Conservation (phyloP, 2,888 invertebrate genomes). For the Teleogryllus oceanicus region DNA sequence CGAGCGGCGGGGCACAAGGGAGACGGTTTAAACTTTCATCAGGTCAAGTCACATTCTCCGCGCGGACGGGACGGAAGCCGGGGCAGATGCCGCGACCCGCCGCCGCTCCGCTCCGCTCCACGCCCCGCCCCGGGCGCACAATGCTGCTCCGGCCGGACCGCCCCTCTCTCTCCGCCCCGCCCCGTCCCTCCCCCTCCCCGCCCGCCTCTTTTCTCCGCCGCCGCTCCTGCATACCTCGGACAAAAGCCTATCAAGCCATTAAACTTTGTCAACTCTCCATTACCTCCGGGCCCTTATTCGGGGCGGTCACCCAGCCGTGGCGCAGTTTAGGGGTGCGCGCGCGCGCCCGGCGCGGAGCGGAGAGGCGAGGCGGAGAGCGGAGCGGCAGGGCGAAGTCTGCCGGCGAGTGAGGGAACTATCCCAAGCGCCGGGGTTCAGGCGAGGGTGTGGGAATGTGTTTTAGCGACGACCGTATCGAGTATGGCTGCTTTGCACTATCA, state of each 20-base stretch:
- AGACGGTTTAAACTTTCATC: slow-evolving; percentile 1
- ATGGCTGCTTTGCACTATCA: too few relatives aligned
- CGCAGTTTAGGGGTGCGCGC: not conserved
- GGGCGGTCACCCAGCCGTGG: slow-evolving; percentile 6
- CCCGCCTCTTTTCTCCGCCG: not conserved
- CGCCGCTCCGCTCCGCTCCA: not conserved
- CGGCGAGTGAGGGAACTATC: too few relatives aligned
- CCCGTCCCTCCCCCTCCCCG: not conserved
- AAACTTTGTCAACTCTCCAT: slow-evolving; percentile 18
- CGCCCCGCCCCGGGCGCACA: not conserved
- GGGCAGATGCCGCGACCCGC: not conserved
- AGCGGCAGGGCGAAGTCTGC: too few relatives aligned
- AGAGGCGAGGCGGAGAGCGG: not conserved
- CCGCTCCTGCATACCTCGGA: not conserved
- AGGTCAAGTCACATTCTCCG: not conserved
- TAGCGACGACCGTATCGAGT: too few relatives aligned
- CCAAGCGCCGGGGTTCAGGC: too few relatives aligned
- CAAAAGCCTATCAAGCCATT: slow-evolving; percentile 18
- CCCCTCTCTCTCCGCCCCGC: not conserved
- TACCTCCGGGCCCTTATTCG: slow-evolving; percentile 18
- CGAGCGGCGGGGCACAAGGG: not conserved
- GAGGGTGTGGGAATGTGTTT: too few relatives aligned
- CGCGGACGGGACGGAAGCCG: not conserved
- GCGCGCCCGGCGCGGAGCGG: not conserved
- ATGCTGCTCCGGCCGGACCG: not conserved